Evolutionary conservation across 2,113 vertebrate species (phyloP).

Genomic region (Orthonyx spaldingii): DNA sequence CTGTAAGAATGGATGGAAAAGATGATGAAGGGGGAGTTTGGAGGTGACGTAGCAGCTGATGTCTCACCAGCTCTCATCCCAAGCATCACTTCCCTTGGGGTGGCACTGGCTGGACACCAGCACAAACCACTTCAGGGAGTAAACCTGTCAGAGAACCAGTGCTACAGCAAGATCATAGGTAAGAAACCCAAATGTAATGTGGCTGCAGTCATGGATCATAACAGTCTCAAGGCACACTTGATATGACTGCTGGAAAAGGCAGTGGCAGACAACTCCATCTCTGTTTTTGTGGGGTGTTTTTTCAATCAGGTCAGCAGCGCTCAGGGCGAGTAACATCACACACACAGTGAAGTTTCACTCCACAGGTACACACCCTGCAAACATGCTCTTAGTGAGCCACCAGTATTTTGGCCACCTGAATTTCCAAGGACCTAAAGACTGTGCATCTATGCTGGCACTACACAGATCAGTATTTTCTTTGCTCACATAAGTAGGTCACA

Average conservation of each 20-base stretch:
- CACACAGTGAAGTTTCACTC: background rate
- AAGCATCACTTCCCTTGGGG: background rate
- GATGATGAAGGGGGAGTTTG: background rate
- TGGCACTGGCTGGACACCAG: background rate
- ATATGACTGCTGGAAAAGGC: background rate
- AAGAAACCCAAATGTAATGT: background rate
- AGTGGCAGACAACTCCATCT: background rate
- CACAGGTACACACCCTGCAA: background rate
- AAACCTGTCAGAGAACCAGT: background rate
- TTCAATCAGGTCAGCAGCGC: background rate
- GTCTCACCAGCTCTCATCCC: background rate
- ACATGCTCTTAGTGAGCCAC: background rate
- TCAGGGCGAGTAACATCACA: background rate
- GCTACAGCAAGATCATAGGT: background rate
- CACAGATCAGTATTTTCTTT: background rate
- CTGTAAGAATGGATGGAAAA: background rate
- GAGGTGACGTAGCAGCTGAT: background rate
- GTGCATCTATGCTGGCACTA: background rate
- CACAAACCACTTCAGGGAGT: background rate
- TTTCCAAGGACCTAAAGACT: background rate
- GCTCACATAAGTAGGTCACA: background rate
- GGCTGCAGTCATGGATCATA: background rate
- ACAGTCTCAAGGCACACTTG: background rate
- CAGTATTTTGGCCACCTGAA: background rate
- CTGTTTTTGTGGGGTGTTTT: background rate